Base-by-base conservation (phyloP, 1,140 invertebrate species). In the Anastatus disparis region DNA sequence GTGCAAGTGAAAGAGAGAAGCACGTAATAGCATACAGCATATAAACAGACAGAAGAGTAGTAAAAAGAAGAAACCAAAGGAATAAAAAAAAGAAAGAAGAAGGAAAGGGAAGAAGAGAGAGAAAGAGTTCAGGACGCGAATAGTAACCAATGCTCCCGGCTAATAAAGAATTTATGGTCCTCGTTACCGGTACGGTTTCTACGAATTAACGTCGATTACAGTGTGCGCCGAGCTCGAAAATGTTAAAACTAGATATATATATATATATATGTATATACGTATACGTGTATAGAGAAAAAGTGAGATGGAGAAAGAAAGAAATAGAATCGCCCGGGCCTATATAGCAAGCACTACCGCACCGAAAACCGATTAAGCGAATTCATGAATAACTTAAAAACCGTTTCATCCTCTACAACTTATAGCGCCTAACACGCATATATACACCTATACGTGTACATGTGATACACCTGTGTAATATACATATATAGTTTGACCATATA, bases 321-420 rank as follows among this genome's bases (percentile, higher is more conserved):
- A 22, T 65, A 38, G 17, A 66, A 59, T 63, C 26, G 29, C 52
- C 38, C 66, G 58, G 56, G 29, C 22, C 73, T 73, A 65, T 74
- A 78, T n/a, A n/a, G n/a, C n/a, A n/a, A n/a, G n/a, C n/a, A n/a
- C n/a, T n/a, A n/a, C n/a, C 75, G 78, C 76, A 80, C 82, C 79
- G 77, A 83, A n/a, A 82, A 77, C 78, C 82, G 82, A 85, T 84
- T 84, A 85, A 83, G 77, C 73, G 84, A 84, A 85, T 85, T 83
- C 79, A 85, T 84, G 83, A 85, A 84, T 85, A 85, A 80, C 78
- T 85, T 85, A 83, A 76, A 80, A 55, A 67, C 29, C 53, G 55
- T 66, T 58, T 48, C 62, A 13, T 71, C 52, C 10, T 29, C 13
- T 22, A n/a, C n/a, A n/a, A n/a, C n/a, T n/a, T n/a, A n/a, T n/a